Evolutionary conservation across 2,888 invertebrate species (phyloP).

Genomic region (Agrotis ipsilon): DNA sequence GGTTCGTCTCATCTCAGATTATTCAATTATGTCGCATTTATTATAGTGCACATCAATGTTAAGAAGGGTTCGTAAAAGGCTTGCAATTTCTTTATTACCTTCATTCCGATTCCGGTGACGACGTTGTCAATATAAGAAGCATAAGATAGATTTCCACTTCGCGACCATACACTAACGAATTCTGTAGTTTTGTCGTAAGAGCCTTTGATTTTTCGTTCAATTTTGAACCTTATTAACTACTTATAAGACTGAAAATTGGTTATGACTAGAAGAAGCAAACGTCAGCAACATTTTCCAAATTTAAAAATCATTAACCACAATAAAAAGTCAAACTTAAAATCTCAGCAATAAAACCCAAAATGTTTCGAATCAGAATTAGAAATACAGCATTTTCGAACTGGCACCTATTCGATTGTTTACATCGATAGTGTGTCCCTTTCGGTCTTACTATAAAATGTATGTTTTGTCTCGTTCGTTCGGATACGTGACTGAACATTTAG

Average conservation of each 20-base stretch:
- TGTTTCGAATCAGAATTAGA: conserved; percentile 50
- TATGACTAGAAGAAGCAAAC: conserved; percentile 11
- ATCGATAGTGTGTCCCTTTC: conserved; percentile 73
- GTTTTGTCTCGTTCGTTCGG: conserved; percentile 61
- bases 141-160: conserved; percentile 82
- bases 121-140: conserved; percentile 83
- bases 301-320: conserved; percentile 56
- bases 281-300: conserved; percentile 51
- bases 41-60: conserved; percentile 75
- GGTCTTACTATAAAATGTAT: conserved; percentile 58
- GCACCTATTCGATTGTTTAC: conserved; percentile 77
- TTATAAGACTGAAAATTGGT: conserved; percentile 30
- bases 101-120: conserved; percentile 79
- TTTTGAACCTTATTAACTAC: not conserved
- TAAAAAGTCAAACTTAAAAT: conserved; percentile 54
- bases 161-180: conserved; percentile 77
- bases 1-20: conserved; percentile 71
- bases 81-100: conserved; percentile 85
- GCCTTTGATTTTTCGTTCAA: conserved; percentile 7
- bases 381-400: conserved; percentile 64
- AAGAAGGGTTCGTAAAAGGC: conserved; percentile 77
- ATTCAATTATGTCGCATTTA: conserved; percentile 81
- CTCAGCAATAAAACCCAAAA: conserved; percentile 55
- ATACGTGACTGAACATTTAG: conserved; percentile 88
- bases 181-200: conserved; percentile 42